A percentile compares a stretch with the other conserved stretches of the same genome.
Conservation (phyloP, 37 sponge, comb jelly and placozoan species). For the Halichondria panicea region DNA sequence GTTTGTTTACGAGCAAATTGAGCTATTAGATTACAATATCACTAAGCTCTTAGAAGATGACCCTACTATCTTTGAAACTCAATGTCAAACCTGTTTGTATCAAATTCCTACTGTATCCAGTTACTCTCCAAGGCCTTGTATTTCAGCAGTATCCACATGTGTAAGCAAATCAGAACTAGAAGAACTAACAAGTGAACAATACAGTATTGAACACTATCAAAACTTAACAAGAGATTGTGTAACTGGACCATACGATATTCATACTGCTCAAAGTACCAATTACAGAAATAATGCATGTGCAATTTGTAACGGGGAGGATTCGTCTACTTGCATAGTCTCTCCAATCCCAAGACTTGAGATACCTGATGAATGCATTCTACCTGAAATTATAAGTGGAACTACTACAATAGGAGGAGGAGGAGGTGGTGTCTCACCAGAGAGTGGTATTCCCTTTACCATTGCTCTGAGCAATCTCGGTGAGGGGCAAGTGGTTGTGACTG, state of each 20-base stretch:
- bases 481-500: conserved; percentile 2
- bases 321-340: background rate
- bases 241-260: conserved; percentile 4
- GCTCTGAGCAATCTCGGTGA: conserved; percentile 5
- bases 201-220: background rate
- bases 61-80: background rate
- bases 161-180: background rate
- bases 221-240: conserved; percentile 1
- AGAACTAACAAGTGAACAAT: background rate
- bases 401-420: too few relatives aligned
- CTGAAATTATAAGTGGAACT: too few relatives aligned
- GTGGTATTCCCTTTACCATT: conserved; percentile 15
- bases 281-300: conserved; percentile 7
- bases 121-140: conserved; percentile 3
- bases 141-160: background rate
- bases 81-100: conserved; percentile 8
- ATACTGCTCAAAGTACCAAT: background rate
- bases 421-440: too few relatives aligned
- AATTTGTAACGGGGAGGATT: conserved; percentile 3
- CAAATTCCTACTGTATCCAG: background rate
- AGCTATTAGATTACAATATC: background rate
- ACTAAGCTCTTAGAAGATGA: background rate
- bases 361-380: too few relatives aligned
- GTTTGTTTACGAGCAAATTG: background rate
- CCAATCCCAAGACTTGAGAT: too few relatives aligned